Evolutionary conservation across 2,888 invertebrate species (phyloP), one percentile per base, ranked within the genome.

Genomic region (Candidula unifasciata): DNA sequence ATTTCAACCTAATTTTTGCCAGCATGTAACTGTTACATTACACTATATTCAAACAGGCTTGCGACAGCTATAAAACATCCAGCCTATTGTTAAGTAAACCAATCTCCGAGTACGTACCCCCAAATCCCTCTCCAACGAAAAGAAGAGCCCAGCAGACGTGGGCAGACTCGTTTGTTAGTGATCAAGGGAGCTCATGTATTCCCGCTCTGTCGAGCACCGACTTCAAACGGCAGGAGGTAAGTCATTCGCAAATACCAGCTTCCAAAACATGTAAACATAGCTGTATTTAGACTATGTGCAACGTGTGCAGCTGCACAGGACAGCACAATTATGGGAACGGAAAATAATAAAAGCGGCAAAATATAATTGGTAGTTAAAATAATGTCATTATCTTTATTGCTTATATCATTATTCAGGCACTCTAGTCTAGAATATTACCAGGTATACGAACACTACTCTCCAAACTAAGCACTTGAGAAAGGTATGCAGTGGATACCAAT

Each of bases 161-260:
- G 93, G 90, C 90, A 82, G 93, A 93, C 84, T 92, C 92, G 85
- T 89, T 93, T 85, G 88, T 88, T 10, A 87, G 88, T n/a, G 89
- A 87, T 54, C 86, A 86, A 57, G 78, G 37, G 16, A 68, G 86
- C 21, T 35, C 78, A n/a, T 16, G 33, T 21, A 33, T 89, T n/a
- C 85, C 89, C 3, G 81, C 83, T 5, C 87, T 92, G 27, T 89
- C 89, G 44, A 87, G 88, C 57, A 87, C 88, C 44, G 90, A 92
- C 85, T 90, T 93, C 57, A 92, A 93, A 82, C 88, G 90, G 80
- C 92, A 93, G 86, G 92, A 93, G 90, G 92, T 92, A 35, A 78
- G 66, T 27, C 6, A 1, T 71, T 2, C 37, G 24, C 3, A 10
- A 30, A 44, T 44, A 6, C 44, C 13, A 44, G 13, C 44, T 44